Percentiles rank a stretch among this genome's conserved stretches.
phyloP scores from a whole-genome alignment of 2,797 vertebrate species.

The Philypnodon macrostomus region DNA sequence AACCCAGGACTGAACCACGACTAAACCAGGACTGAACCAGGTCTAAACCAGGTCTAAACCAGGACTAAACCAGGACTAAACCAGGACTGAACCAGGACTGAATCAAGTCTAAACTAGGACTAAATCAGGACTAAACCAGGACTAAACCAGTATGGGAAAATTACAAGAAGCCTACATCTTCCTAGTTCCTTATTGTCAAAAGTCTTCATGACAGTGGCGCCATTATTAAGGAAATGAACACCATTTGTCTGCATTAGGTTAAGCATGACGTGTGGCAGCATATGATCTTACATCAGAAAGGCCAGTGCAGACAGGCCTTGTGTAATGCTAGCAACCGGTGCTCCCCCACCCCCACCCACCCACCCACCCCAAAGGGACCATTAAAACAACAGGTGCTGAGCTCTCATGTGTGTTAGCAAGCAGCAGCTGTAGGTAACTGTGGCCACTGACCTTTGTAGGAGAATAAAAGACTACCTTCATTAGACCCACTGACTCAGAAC shows the following conservation, averaged over 20 bases:
- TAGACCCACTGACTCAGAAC: slow-evolving; percentile 18
- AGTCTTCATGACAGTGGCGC: slow-evolving; percentile 13
- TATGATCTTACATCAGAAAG: slow-evolving; percentile 48
- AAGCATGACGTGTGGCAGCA: slow-evolving; percentile 36
- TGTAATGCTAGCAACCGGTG: slow-evolving; percentile 39
- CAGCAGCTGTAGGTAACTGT: slow-evolving; percentile 47
- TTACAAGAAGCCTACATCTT: no score
- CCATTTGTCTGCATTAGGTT: slow-evolving; percentile 19
- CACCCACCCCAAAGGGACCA: background rate
- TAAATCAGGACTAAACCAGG: no score
- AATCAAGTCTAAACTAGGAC: no score
- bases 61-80: no score
- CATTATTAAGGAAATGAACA: slow-evolving; percentile 29
- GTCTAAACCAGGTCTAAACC: no score
- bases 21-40: no score
- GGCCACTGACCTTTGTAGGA: slow-evolving; percentile 11
- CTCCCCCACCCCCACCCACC: slow-evolving; percentile 24
- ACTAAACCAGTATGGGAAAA: no score
- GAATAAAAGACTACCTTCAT: background rate
- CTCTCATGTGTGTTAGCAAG: slow-evolving; percentile 14
- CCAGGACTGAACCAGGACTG: no score
- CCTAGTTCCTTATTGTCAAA: slow-evolving; percentile 17
- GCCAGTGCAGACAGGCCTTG: slow-evolving; percentile 41
- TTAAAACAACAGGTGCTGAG: slow-evolving; percentile 64
- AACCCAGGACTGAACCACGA: no score